A percentile compares a stretch with the other conserved stretches of the same genome.
phyloP scores from a whole-genome alignment of 2,113 vertebrate genomes.

The Takifugu bimaculatus region DNA sequence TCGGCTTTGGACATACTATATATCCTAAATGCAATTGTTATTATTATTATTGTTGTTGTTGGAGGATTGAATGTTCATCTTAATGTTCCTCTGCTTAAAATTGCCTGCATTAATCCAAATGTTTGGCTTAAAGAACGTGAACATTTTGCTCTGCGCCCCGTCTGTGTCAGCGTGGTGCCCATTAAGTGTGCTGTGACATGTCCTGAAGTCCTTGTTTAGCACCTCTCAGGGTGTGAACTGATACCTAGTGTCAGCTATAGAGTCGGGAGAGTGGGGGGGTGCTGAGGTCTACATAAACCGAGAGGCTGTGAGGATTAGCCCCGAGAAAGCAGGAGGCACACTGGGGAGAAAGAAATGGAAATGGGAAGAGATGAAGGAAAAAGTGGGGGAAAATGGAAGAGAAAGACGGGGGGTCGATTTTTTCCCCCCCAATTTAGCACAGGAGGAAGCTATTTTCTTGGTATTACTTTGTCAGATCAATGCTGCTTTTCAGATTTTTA shows the following conservation, averaged over 20 bases:
- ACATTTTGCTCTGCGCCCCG: constrained; percentile 63
- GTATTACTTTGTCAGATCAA: constrained; percentile 49
- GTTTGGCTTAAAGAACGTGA: background rate
- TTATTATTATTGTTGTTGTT: background rate
- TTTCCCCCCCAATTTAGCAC: constrained; percentile 38
- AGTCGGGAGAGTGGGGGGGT: constrained; percentile 72
- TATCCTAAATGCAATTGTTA: background rate
- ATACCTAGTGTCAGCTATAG: constrained; percentile 85
- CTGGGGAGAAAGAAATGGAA: constrained; percentile 28
- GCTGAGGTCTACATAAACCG: constrained; percentile 39
- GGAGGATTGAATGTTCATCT: background rate
- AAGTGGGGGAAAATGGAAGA: background rate
- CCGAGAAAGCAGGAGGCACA: constrained; percentile 28
- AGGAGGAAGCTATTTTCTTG: constrained; percentile 45
- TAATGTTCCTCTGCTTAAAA: no score
- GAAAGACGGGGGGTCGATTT: constrained; percentile 29
- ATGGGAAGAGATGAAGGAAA: constrained; percentile 21
- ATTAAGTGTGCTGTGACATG: constrained; percentile 90
- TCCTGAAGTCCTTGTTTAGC: constrained; percentile 90
- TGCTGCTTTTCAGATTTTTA: constrained; percentile 40
- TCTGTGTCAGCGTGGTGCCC: constrained; percentile 77
- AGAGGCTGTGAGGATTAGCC: constrained; percentile 34
- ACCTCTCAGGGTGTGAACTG: constrained; percentile 91
- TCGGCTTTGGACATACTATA: constrained; percentile 1
- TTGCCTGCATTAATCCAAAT: no score